Evolutionary conservation across 1,140 invertebrate genomes (phyloP).

Genomic region (Listronotus oregonensis): DNA sequence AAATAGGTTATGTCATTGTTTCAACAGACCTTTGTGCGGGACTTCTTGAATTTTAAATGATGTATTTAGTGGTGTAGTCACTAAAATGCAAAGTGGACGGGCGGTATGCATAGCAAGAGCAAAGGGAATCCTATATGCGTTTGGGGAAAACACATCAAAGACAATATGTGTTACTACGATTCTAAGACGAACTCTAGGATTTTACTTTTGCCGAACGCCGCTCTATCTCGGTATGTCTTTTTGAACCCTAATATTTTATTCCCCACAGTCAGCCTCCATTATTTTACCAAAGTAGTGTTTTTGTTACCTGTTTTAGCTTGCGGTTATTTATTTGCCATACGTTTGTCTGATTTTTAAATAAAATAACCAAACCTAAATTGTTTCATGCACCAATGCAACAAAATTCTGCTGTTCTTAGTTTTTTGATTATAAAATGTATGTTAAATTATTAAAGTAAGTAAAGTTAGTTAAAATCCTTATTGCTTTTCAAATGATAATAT

Average conservation of each 20-base stretch:
- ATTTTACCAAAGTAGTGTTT: conserved; percentile 20
- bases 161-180: conserved; percentile 36
- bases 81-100: conserved; percentile 37
- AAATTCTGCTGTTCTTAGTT: no score
- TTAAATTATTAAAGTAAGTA: conserved; percentile 1
- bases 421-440: no score
- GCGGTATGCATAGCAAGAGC: conserved; percentile 30
- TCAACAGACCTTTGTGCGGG: conserved; percentile 7
- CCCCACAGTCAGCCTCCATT: conserved; percentile 20
- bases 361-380: no score
- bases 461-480: no score
- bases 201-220: conserved; percentile 27
- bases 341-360: no score
- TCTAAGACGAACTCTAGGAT: conserved; percentile 35
- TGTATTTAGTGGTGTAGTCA: conserved; percentile 29
- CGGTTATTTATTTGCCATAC: no score
- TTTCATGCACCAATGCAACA: no score
- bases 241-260: conserved; percentile 32
- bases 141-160: conserved; percentile 36
- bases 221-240: conserved; percentile 12
- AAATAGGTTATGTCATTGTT: conserved; percentile 9
- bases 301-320: not conserved
- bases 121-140: conserved; percentile 39
- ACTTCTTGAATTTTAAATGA: conserved; percentile 32
- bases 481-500: no score